Percentiles rank a stretch among this genome's conserved stretches.
Conservation (phyloP, 2,888 invertebrate species). For the Pogonocherus hispidulus region DNA sequence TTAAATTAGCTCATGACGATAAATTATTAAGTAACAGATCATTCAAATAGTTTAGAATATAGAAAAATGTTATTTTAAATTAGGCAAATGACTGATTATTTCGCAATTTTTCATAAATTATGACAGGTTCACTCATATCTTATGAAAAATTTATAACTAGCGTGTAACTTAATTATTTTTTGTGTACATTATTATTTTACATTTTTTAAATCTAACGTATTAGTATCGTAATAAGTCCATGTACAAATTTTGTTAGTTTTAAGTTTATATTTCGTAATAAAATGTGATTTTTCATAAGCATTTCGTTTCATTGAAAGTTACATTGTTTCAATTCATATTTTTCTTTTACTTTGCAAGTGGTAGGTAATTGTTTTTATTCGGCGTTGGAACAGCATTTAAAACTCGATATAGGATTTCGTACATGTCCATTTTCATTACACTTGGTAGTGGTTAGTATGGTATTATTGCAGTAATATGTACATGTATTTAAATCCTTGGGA, state of each 20-base stretch:
- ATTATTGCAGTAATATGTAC: too few relatives aligned
- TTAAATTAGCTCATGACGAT: not conserved
- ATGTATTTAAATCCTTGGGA: too few relatives aligned
- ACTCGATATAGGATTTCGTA: too few relatives aligned
- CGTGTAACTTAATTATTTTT: constrained; percentile 49
- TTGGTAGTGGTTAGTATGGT: too few relatives aligned
- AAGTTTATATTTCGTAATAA: constrained; percentile 57
- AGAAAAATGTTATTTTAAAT: constrained; percentile 42
- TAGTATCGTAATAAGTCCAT: constrained; percentile 56
- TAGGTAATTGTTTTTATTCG: too few relatives aligned
- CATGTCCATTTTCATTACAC: too few relatives aligned
- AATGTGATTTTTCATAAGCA: constrained; percentile 56
- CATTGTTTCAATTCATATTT: not conserved
- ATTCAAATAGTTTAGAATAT: constrained; percentile 42
- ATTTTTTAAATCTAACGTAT: constrained; percentile 50
- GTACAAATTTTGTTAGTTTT: constrained; percentile 62
- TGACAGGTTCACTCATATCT: constrained; percentile 24
- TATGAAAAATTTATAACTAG: constrained; percentile 42
- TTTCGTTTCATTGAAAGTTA: constrained; percentile 7
- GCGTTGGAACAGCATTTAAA: too few relatives aligned
- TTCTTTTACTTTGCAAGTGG: not conserved
- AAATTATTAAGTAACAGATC: constrained; percentile 40
- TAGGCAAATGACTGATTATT: constrained; percentile 50
- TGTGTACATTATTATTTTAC: constrained; percentile 51
- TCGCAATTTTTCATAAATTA: constrained; percentile 46